These are phyloP conservation scores for Chloroceryle inda DNA, from an alignment of 2,797 vertebrate genomes.

Conservation along the genomic window DNA sequence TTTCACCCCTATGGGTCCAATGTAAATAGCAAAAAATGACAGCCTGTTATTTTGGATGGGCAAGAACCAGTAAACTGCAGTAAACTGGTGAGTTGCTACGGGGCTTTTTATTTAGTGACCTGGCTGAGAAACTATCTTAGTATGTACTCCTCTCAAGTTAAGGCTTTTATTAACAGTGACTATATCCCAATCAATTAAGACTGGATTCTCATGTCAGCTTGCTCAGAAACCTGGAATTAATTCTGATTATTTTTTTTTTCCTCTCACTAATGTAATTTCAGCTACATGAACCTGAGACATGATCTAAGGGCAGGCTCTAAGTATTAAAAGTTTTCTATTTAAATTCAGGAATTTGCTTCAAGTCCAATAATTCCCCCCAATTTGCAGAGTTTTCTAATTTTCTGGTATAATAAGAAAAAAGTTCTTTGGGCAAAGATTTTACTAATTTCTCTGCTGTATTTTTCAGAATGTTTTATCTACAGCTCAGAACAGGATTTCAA, in stretches of 20 bases:
- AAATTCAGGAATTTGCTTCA: neutral
- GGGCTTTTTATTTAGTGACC: neutral
- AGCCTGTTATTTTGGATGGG: neutral
- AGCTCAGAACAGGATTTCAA: neutral
- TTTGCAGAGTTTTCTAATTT: neutral
- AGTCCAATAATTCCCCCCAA: neutral
- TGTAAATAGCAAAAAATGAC: fast-evolving
- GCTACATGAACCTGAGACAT: neutral
- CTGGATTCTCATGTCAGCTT: neutral
- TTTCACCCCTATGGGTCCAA: neutral
- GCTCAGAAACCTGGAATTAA: neutral
- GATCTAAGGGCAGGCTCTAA: neutral
- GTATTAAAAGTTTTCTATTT: neutral
- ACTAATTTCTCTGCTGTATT: neutral
- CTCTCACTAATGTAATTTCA: neutral
- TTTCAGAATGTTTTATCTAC: neutral
- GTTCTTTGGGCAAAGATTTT: neutral
- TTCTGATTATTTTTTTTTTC: neutral
- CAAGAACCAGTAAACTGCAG: neutral
- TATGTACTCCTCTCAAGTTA: neutral
- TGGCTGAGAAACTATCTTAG: neutral
- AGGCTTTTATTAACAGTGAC: neutral
- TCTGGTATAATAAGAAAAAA: neutral
- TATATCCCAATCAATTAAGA: neutral
- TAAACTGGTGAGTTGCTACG: neutral